Base-by-base conservation (phyloP, 1,140 invertebrate species). In the Harpegnathos saltator region DNA sequence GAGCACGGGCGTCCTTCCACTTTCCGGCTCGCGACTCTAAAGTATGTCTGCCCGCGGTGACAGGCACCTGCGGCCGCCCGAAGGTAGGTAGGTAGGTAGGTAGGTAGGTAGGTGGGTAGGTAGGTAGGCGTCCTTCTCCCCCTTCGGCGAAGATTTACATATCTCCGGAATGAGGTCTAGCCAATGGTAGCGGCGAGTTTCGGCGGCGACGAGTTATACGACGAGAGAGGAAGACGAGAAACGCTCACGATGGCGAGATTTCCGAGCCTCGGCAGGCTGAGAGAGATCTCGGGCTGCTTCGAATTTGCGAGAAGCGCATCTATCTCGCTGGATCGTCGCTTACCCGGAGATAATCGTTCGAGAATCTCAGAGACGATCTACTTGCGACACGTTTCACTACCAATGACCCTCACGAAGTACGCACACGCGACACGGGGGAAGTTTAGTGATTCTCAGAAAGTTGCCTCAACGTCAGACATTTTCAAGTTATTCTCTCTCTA, bases 31-130 rank as follows among this genome's bases (percentile, higher is more conserved):
- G 88, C 85, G 88, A 89, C 83, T 44, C 38, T 92, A 90, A 92
- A 90, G 92, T 91, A 92, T 91, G 89, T 89, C 91, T 89, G 88
- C 89, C 83, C 78, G 86, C 84, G 90, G 86, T 92, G 92, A 93
- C 93, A 94, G 90, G 89, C 93, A 94, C 90, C 93, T 94, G 93
- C 92, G 84, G 73, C 88, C 82, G 82, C 85, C 87, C 83, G 52
- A 68, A 78, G 82, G 38, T 44, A 7, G 38, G 38, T 44, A 44
- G 38, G 48, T 63, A 63, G 80, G 26, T 44, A 44, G 38, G 48
- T 63, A 63, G 80, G 26, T 7, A 7, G 33, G 33, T 33, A 33
- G 33, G 33, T 33, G 1, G 33, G 33, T 33, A 33, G 7, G 33
- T 44, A 44, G 38, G 48, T 63, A 63, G 80, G 26, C 52, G 68